phyloP scores from a whole-genome alignment of 2,113 vertebrate genomes.

The Paramormyrops kingsleyae region DNA sequence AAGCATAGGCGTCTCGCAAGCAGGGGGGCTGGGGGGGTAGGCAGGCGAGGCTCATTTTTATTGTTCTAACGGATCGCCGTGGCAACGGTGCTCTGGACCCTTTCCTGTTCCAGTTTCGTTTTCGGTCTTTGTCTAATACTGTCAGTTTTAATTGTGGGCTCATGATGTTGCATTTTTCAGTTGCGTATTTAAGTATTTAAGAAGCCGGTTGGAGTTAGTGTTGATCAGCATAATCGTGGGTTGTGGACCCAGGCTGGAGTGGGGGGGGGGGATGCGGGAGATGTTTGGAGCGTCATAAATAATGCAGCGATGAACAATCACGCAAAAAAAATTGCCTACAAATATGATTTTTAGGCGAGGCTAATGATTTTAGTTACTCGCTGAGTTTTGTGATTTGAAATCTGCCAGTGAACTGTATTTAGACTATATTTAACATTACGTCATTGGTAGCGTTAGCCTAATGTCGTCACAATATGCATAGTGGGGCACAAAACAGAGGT shows the following conservation, averaged over 20 bases:
- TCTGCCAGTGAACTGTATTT: neutral
- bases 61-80: neutral
- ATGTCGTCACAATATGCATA: neutral
- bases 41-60: neutral
- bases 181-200: neutral
- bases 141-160: neutral
- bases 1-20: neutral
- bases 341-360: neutral
- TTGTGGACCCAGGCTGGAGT: neutral
- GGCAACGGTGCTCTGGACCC: neutral
- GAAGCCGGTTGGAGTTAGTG: neutral
- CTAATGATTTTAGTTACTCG: neutral
- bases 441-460: neutral
- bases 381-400: neutral
- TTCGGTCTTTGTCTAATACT: neutral
- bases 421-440: neutral
- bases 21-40: neutral
- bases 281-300: neutral
- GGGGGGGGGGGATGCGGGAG: neutral
- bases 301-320: neutral
- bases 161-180: neutral
- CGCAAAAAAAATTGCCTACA: neutral
- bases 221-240: conserved; percentile 8
- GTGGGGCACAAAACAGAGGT: neutral
- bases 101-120: neutral